Evolutionary conservation across 2,888 invertebrate species (phyloP), one percentile per base, ranked within the genome.

Genomic region (Spialia ferax): DNA sequence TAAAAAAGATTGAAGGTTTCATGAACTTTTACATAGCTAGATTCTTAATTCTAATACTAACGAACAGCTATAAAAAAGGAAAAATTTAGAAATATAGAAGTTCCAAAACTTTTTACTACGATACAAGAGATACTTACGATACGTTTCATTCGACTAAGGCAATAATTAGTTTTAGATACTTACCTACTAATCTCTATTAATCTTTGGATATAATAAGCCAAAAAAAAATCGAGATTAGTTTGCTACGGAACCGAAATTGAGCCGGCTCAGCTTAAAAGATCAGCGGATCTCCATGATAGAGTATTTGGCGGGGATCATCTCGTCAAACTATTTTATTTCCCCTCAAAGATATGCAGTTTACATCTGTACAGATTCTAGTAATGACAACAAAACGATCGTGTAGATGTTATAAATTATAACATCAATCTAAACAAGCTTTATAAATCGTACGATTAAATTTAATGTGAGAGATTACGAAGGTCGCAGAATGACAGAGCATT

Each of bases 381-480:
- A 65, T 22, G 45, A 59, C 50, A 65, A 52, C 52, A 18, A 20
- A 52, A 52, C 23, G 23, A 52, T 52, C 18, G 18, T 57, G 22
- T 59, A 65, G 48, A 50, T 64, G 32, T 55, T 48, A 29, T 62
- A 52, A 48, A 48, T 52, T 23, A 52, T 23, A 23, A 38, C 68
- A 69, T 68, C 69, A 56, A 69, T 74, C 72, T 70, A 70, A 72
- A 71, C 42, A 70, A 63, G 60, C 50, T 63, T 73, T 72, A 75
- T 69, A 76, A 75, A 75, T 76, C 73, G 70, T 74, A 73, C 66
- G 78, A 82, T 84, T 80, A 79, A 78, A 83, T 80, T 84, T 82
- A 84, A 83, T 81, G 80, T 79, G 70, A 75, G 74, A 77, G 78
- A 79, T 82, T 76, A 80, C 73, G 75, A 78, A 82, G 78, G 82